Evolutionary conservation across 2,888 invertebrate genomes (phyloP), one percentile per base, ranked within the genome.

Genomic region (Boloria euphrosyne): DNA sequence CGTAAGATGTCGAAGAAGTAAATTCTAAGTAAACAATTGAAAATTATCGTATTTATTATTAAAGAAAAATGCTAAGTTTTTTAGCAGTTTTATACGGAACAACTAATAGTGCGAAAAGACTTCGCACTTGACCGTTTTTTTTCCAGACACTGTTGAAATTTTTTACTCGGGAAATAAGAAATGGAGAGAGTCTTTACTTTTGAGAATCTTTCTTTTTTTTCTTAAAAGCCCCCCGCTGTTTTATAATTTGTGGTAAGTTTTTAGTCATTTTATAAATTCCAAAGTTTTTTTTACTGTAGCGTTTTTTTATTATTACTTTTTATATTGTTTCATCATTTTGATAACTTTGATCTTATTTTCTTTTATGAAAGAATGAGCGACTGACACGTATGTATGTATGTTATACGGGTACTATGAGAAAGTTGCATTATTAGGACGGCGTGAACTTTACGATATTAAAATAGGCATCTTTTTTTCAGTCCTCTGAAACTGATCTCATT

Each of bases 401-500:
- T 4, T 18, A 46, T 22, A 58, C 53, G 62, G 65, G 62, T 63
- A 65, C 66, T 49, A 46, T 63, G 67, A 59, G 70, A 70, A 66
- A 60, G 67, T 68, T 68, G 65, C 68, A 66, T 65, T 61, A 47
- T 63, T 66, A 68, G 70, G 65, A 63, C 22, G 27, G 47, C 62
- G 16, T 13, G 10, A 16, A 16, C 4, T 60, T 68, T 73, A 73
- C 71, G 71, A 78, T 75, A 79, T 80, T 82, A 85, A 60, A 69
- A 84, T 70, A 66, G 66, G 71, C 65, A 79, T 74, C 86, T 89
- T 80, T 86, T 86, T 90, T 90, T 77, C 91, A 91, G 91, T 84
- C 88, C 66, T 83, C 82, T 81, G 86, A 82, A 78, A 85, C 89
- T 72, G 89, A 89, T 84, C 89, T 90, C 80, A 87, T 92, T 75